Conservation (phyloP, 1,140 invertebrate genomes). For the Drosophila melanogaster region Release_6_plus_ISO1_MT NT_033777.3:9977501-9978000, state of each 20-base stretch:
- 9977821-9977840: constrained; percentile 40
- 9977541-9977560: constrained; percentile 70
- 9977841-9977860: constrained; percentile 55
- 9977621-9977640: no score
- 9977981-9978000: constrained; percentile 17
- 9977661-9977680: no score
- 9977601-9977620: background rate
- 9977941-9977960: constrained; percentile 25
- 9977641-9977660: no score
- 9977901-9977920: constrained; percentile 76
- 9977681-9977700: no score
- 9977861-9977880: constrained; percentile 72
- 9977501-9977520: constrained; percentile 31
- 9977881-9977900: constrained; percentile 70
- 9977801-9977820: constrained; percentile 60
- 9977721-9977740: background rate
- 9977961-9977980: constrained; percentile 3
- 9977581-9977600: constrained; percentile 11
- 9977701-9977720: background rate
- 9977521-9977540: constrained; percentile 47
- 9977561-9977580: constrained; percentile 40
- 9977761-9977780: constrained; percentile 7
- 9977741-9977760: constrained; percentile 3
- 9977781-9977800: constrained; percentile 53
- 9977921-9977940: constrained; percentile 64